Evolutionary conservation across 2,888 invertebrate species (phyloP).

Genomic region (Hyposoter didymator): DNA sequence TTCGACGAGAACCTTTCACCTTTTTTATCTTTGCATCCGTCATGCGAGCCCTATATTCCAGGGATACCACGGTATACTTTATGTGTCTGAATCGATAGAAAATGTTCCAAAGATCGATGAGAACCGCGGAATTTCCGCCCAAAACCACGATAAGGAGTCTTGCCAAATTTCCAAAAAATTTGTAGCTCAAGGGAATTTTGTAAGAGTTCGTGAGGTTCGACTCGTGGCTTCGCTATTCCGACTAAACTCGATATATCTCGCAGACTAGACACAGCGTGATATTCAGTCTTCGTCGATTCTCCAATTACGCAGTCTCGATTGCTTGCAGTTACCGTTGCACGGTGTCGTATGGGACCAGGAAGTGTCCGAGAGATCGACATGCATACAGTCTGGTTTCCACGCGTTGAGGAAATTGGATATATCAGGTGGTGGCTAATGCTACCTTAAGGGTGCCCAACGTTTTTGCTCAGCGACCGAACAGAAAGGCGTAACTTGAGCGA

Average conservation of each 20-base stretch:
- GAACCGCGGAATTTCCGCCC: background rate
- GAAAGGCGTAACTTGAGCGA: background rate
- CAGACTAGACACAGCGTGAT: background rate
- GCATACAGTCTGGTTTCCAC: conserved; percentile 66
- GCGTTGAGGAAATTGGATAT: conserved; percentile 77
- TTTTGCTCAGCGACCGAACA: background rate
- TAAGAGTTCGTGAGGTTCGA: background rate
- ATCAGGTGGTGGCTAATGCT: conserved; percentile 71
- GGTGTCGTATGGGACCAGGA: conserved; percentile 55
- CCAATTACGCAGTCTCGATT: conserved; percentile 43
- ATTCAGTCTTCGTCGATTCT: conserved; percentile 43
- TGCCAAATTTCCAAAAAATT: background rate
- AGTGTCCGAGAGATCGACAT: conserved; percentile 53
- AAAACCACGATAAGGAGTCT: background rate
- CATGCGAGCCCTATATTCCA: conserved; percentile 14
- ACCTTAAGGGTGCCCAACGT: conserved; percentile 33
- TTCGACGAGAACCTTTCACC: conserved; percentile 49
- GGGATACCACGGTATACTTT: background rate
- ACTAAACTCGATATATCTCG: background rate
- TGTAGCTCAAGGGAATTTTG: background rate
- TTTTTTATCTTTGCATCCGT: conserved; percentile 30
- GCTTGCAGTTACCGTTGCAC: conserved; percentile 22
- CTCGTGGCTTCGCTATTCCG: background rate
- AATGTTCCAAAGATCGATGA: background rate
- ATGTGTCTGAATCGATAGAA: background rate